Percentiles rank a stretch among this genome's conserved stretches.
These are phyloP conservation scores for Dryoscopus gambensis DNA, from an alignment of 2,113 vertebrate species.

Conservation along the genomic window DNA sequence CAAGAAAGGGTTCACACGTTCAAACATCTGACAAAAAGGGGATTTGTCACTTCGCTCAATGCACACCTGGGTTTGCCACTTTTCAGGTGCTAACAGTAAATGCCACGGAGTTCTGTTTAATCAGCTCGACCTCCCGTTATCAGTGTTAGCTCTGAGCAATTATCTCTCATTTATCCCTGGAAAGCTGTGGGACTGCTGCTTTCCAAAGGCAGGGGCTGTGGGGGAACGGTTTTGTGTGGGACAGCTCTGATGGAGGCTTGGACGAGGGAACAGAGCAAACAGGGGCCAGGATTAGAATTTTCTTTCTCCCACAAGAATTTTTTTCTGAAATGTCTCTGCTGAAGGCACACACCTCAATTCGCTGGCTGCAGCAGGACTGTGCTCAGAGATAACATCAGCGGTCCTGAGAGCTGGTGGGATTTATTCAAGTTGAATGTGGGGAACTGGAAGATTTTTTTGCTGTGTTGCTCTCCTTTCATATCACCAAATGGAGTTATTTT, in stretches of 20 bases:
- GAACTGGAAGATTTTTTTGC: not conserved
- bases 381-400: not conserved
- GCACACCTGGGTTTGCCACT: not conserved
- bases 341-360: not conserved
- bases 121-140: not conserved
- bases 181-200: not conserved
- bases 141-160: not conserved
- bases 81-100: not conserved
- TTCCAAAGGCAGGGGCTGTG: not conserved
- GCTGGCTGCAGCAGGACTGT: not conserved
- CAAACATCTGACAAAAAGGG: not conserved
- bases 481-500: not conserved
- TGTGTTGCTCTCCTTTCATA: not conserved
- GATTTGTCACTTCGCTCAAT: not conserved
- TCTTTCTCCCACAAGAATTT: not conserved
- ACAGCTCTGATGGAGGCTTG: not conserved
- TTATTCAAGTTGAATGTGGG: not conserved
- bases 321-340: not conserved
- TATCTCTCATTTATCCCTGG: not conserved
- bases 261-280: not conserved
- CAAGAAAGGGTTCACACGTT: not conserved
- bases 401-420: not conserved
- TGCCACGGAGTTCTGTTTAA: not conserved
- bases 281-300: fast-evolving
- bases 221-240: not conserved